Evolutionary conservation across 2,113 vertebrate species (phyloP), one percentile per base, ranked within the genome.

Genomic region (Thunnus thynnus): DNA sequence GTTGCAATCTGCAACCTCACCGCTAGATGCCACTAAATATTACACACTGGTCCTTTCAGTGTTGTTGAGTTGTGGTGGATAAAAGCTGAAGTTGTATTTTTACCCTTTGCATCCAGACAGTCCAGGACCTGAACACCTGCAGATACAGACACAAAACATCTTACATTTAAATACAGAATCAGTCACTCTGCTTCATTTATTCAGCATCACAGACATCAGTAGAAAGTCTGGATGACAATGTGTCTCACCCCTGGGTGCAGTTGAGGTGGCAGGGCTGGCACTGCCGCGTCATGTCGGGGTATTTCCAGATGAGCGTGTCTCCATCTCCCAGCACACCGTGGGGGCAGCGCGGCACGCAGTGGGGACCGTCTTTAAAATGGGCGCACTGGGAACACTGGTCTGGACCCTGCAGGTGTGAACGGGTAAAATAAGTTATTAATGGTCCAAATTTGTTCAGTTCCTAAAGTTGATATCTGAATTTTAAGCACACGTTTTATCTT

Each of bases 191-290:
- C 4, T 8, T 44, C 0, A 47, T 9, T 4, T 20, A 11, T 7
- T 36, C 36, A 36, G 16, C 0, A 48, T 47, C 44, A 51, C 9
- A 55, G 54, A 17, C 2, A 14, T 14, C 27, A 1, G 5, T 61
- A 9, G 32, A 17, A 36, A 36, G 36, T 44, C 22, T 4, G 16
- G 20, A n/a, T 7, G 18, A 20, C 5, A 13, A 17, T 0, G 14
- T 0, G 3, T 48, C 72, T 94, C 72, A 99, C 98, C 96, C 96
- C 0, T 95, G 92, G 10, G 95, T 96, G 71, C 98, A 99, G 94
- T 97, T 97, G 17, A 80, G 86, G 83, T 99, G 97, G 83, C 98
- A 99, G 14, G 93, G 83, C 85, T 91, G 96, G 73, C 98, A 99
- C 48, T 93, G 85, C 0, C 82, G 90, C 0, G 47, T 82, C 3